These are phyloP conservation scores for Pampus argenteus DNA, from an alignment of 2,797 vertebrate species.

Conservation along the genomic window DNA sequence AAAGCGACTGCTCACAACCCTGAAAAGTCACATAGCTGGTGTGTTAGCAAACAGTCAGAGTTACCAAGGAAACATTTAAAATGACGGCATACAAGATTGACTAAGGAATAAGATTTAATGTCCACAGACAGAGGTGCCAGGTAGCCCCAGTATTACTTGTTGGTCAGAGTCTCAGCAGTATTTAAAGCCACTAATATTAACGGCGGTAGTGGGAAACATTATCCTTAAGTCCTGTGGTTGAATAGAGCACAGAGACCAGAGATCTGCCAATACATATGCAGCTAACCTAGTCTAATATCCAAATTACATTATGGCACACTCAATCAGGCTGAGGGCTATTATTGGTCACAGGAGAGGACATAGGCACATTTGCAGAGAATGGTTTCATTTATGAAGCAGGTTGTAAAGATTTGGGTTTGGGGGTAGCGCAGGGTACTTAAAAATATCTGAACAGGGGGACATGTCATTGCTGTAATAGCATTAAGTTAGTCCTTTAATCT, in stretches of 20 bases:
- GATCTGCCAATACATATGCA: constrained; percentile 75
- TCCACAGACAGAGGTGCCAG: constrained; percentile 79
- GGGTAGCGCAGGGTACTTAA: constrained; percentile 65
- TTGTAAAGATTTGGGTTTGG: constrained; percentile 73
- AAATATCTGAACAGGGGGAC: constrained; percentile 73
- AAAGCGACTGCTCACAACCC: constrained; percentile 8
- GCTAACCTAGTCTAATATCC: constrained; percentile 72
- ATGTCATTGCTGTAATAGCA: constrained; percentile 74
- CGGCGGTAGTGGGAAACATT: constrained; percentile 79
- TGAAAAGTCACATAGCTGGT: constrained; percentile 40
- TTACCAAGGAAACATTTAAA: constrained; percentile 79
- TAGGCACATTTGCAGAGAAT: constrained; percentile 77
- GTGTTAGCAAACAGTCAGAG: constrained; percentile 78
- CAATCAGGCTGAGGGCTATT: constrained; percentile 69
- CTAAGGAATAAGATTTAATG: constrained; percentile 75
- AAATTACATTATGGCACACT: constrained; percentile 78
- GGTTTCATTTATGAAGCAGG: constrained; percentile 83
- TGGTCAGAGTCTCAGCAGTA: constrained; percentile 60
- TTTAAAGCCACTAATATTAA: constrained; percentile 78
- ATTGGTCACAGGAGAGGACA: constrained; percentile 81
- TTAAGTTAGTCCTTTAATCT: constrained; percentile 79
- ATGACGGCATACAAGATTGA: constrained; percentile 71
- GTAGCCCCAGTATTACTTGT: constrained; percentile 74
- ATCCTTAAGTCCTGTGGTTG: constrained; percentile 67
- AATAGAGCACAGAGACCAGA: constrained; percentile 72